Evolutionary conservation across 30 jellyfish, hydroid and myxozoan genomes (phyloP), one percentile per base, ranked within the genome.

Genomic region (Cassiopea xamachana): DNA sequence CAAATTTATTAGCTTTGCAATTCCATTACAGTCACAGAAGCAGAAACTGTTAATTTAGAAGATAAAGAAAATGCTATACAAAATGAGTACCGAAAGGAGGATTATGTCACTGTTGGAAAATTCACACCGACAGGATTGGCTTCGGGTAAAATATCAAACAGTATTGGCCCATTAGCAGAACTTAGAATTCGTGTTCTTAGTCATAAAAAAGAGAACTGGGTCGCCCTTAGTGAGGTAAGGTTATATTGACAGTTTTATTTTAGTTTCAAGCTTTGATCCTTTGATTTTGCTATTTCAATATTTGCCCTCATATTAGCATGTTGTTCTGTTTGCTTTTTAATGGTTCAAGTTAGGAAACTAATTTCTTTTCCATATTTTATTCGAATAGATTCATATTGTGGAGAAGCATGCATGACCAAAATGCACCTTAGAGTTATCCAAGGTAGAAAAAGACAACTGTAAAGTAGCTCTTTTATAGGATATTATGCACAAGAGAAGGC

Each of bases 131-230:
- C 77, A 16, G 99, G 99, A 5, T n/a, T 85, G 18, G 98, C 98
- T 7, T 47, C 86, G n/a, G 95, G 93, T 43, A 80, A 59, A 77
- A 77, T 96, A 7, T 89, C 95, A 9, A 47, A 50, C 14, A 16
- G 60, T 47, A 71, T 96, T 9, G 98, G 96, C 5, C 87, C 84
- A 43, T 61, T 86, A 80, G 89, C 98, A 1, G 99, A 96, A 75
- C n/a, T 96, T 79, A 76, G 99, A n/a, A 91, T 96, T 19, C 93
- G 98, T 13, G 98, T 96, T 8, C 48, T 80, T 10, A 85, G 88
- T 9, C 97, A 89, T 77, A 84, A 92, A 72, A 60, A 78, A 45
- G 98, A 96, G 80, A 96, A 96, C 73, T 96, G 99, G 99, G 98
- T 96, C 2, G 92, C 94, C 0, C 61, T 96, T 55, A 91, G 98